These are phyloP conservation scores for Drosophila subsilvestris DNA, from an alignment of 2,888 invertebrate genomes.

Conservation along the genomic window DNA sequence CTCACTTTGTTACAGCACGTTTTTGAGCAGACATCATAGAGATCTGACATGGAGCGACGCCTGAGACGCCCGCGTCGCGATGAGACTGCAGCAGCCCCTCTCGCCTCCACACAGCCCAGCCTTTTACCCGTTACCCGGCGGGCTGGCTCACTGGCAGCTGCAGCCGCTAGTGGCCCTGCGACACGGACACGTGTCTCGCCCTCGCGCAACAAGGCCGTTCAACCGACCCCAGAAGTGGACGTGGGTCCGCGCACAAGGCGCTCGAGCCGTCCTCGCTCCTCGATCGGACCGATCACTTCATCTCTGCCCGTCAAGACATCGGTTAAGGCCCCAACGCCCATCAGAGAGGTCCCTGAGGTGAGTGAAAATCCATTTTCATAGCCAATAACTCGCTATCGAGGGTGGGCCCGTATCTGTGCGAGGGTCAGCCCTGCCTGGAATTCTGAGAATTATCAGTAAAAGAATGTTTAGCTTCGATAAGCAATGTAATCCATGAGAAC, in stretches of 20 bases:
- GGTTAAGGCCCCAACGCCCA: slow-evolving; percentile 66
- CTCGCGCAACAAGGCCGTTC: slow-evolving; percentile 40
- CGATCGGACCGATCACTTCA: slow-evolving; percentile 60
- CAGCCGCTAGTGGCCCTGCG: slow-evolving; percentile 18
- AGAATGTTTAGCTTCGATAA: background rate
- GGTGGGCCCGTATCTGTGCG: slow-evolving; percentile 6
- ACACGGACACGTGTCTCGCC: slow-evolving; percentile 69
- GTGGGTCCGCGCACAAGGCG: slow-evolving; percentile 81
- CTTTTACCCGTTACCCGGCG: slow-evolving; percentile 48
- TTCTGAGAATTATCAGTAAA: background rate
- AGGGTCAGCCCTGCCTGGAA: background rate
- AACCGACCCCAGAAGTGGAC: slow-evolving; percentile 35
- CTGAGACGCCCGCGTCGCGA: slow-evolving; percentile 67
- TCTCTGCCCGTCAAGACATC: slow-evolving; percentile 51
- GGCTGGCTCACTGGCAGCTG: slow-evolving; percentile 32
- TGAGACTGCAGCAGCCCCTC: slow-evolving; percentile 34
- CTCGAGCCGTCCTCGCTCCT: slow-evolving; percentile 85
- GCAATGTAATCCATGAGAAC: background rate
- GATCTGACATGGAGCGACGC: slow-evolving; percentile 69
- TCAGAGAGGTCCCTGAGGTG: slow-evolving; percentile 77
- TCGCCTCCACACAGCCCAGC: slow-evolving; percentile 46
- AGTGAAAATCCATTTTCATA: slow-evolving; percentile 26
- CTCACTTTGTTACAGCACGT: slow-evolving; percentile 44
- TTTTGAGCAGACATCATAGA: background rate
- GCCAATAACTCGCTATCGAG: background rate